Base-by-base conservation (phyloP, 2,113 vertebrate species). In the Corvus moneduloides region DNA sequence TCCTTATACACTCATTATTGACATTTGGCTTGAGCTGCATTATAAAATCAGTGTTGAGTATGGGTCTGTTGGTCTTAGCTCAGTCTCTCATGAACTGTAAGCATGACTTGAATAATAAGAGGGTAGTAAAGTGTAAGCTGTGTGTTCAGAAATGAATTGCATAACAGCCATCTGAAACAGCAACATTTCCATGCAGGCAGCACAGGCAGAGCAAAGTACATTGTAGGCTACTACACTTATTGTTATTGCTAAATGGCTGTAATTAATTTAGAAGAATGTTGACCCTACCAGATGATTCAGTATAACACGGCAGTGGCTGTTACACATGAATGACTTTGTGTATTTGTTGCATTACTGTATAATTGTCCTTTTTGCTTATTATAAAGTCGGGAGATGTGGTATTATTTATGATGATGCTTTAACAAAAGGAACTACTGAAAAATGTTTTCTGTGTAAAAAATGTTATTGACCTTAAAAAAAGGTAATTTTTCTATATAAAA, bases 251-350 rank as follows among this genome's bases (percentile, higher is more conserved):
- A 90, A 97, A 92, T 68, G 81, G 69, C 55, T 94, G 69, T 90
- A 97, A 97, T 96, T 98, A 97, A 97, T 96, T 98, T 94, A 95
- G 83, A 95, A 78, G 76, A 90, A 91, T 64, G 79, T 86, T 94
- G 91, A 93, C 92, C 89, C 48, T 78, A 83, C 21, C 79, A 92
- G 76, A 84, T 96, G 71, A 85, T 91, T 94, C 82, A 78, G 63
- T 92, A 77, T 81, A 89, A 68, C 58, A 81, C 74, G 93, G 86
- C n/a, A 41, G 23, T 30, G 20, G 64, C n/a, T 56, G 61, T 81
- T 93, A 77, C 66, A 63, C 80, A 79, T 44, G 64, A 96, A 55
- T 71, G 61, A 93, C 88, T 35, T 51, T 81, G 26, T 30, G 33
- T 76, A 87, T 80, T 74, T 1, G 2, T 80, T 93, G 83, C 10